Percentiles rank a stretch among this genome's conserved stretches.
phyloP scores from a whole-genome alignment of 2,113 vertebrate species.

The Dipodomys ordii region DNA sequence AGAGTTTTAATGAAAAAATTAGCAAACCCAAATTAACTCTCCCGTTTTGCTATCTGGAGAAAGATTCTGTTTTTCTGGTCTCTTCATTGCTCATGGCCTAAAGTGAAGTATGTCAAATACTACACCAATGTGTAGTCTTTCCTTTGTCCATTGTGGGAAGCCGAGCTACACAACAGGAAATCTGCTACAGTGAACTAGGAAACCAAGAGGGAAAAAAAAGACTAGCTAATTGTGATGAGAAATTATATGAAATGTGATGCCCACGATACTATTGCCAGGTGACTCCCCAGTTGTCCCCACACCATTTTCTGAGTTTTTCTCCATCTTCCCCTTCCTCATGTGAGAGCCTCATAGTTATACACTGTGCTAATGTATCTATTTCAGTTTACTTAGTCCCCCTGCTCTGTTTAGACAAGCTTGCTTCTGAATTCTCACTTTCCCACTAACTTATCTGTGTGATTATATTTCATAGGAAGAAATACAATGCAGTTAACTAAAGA shows the following conservation, averaged over 20 bases:
- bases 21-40: not conserved
- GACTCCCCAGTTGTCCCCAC: not conserved
- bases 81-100: not conserved
- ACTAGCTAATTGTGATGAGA: not conserved
- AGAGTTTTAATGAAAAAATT: not conserved
- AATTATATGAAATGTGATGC: not conserved
- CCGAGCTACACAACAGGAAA: not conserved
- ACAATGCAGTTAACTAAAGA: not conserved
- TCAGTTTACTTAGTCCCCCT: not conserved
- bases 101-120: not conserved
- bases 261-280: not conserved
- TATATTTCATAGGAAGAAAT: conserved; percentile 28
- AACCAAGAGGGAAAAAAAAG: not conserved
- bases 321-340: not conserved
- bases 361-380: not conserved
- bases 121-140: not conserved
- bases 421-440: not conserved
- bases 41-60: not conserved
- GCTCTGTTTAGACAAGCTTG: not conserved
- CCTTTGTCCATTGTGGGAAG: not conserved
- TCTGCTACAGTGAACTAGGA: not conserved
- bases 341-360: not conserved
- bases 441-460: not conserved
- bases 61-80: not conserved
- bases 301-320: not conserved